Evolutionary conservation across 2,888 invertebrate species (phyloP).

Genomic region (Cephonodes hylas): DNA sequence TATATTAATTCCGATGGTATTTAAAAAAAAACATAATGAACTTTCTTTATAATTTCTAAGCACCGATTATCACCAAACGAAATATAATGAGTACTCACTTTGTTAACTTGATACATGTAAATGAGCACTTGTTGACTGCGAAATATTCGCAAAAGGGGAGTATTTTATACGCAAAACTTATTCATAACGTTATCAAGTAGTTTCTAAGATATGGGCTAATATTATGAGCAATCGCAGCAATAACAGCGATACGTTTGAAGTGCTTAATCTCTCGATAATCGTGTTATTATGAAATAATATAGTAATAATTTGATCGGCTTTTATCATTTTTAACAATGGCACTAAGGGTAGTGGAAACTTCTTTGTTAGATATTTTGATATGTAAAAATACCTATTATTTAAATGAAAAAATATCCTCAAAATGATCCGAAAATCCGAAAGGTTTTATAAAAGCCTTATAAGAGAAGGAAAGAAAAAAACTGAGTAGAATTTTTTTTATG

Average conservation of each 20-base stretch:
- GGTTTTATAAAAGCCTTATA: too few relatives aligned
- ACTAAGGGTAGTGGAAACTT: not conserved
- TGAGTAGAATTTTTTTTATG: too few relatives aligned
- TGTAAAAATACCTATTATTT: too few relatives aligned
- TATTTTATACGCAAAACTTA: constrained; percentile 13
- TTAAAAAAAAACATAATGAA: too few relatives aligned
- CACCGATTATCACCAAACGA: too few relatives aligned
- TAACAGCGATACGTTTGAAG: constrained; percentile 13
- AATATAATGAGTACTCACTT: not conserved
- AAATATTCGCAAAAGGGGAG: not conserved
- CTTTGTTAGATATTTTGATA: not conserved
- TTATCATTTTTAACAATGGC: constrained; percentile 2
- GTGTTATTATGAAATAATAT: constrained; percentile 16
- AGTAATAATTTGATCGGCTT: constrained; percentile 12
- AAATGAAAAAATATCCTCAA: too few relatives aligned
- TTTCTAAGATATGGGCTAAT: not conserved
- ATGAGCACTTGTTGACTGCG: not conserved
- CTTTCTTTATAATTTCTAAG: too few relatives aligned
- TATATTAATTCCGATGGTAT: too few relatives aligned
- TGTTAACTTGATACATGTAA: not conserved
- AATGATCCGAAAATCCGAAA: too few relatives aligned
- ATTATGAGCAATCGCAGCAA: constrained; percentile 7
- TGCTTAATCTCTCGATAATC: constrained; percentile 16
- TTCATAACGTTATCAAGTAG: constrained; percentile 7
- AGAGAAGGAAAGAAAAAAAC: too few relatives aligned